phyloP scores from a whole-genome alignment of 2,113 vertebrate genomes.

The Colinus virginianus region DNA sequence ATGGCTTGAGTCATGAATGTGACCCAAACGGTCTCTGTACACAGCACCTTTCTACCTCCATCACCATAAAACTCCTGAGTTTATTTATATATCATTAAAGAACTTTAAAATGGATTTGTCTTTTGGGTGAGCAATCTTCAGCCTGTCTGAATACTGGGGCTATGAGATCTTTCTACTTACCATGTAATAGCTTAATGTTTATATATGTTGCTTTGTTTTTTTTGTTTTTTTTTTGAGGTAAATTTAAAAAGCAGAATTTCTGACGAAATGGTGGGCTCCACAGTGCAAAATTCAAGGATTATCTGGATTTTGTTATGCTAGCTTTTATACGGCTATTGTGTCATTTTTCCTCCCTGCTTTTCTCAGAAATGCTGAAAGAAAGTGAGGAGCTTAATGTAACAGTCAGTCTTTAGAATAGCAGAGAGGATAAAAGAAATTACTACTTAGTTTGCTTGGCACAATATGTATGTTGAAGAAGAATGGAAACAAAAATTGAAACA shows the following conservation, averaged over 20 bases:
- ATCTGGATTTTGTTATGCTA: constrained; percentile 57
- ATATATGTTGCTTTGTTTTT: constrained; percentile 21
- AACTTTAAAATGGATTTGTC: neutral
- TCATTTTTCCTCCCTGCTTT: constrained; percentile 23
- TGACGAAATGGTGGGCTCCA: neutral
- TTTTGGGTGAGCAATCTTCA: neutral
- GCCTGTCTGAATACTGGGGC: neutral
- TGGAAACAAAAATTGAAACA: neutral
- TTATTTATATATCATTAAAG: neutral
- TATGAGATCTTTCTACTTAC: neutral
- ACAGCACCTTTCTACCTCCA: neutral
- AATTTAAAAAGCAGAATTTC: neutral
- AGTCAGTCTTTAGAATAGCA: neutral
- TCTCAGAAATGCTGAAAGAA: constrained; percentile 34
- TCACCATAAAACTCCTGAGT: neutral
- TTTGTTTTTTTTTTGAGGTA: constrained; percentile 49
- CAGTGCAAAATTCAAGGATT: constrained; percentile 17
- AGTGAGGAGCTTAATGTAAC: neutral
- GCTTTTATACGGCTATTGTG: constrained; percentile 30
- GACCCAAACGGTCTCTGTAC: fast-evolving
- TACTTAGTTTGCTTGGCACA: neutral
- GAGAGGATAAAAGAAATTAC: neutral
- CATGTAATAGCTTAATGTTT: neutral
- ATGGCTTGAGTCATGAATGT: neutral
- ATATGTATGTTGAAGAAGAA: neutral